Conservation (phyloP, 2,113 vertebrate species). For the Gobio gobio region DNA sequence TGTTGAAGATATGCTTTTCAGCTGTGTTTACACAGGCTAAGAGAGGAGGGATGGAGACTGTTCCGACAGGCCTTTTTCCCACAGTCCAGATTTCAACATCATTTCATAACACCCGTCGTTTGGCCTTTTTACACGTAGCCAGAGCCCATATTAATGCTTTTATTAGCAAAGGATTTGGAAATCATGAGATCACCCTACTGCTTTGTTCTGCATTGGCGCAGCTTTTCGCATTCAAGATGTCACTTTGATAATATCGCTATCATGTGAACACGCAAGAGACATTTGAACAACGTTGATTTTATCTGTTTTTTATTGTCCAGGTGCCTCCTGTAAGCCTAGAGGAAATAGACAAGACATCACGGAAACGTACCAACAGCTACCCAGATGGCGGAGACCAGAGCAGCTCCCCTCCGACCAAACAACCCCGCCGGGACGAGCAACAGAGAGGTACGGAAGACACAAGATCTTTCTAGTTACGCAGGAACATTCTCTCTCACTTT, state of each 20-base stretch:
- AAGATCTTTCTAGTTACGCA: neutral
- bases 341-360: conserved; percentile 76
- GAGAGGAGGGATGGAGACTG: conserved; percentile 55
- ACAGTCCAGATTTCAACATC: conserved; percentile 50
- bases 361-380: conserved; percentile 83
- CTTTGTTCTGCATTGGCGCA: neutral
- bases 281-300: conserved; percentile 51
- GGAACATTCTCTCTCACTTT: too few species aligned
- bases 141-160: neutral
- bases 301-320: conserved; percentile 68
- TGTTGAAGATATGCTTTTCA: conserved; percentile 39
- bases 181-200: neutral
- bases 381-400: conserved; percentile 74
- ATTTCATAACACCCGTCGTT: conserved; percentile 19
- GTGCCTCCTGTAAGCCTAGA: conserved; percentile 72
- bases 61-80: conserved; percentile 73
- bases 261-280: neutral
- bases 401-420: conserved; percentile 79
- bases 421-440: conserved; percentile 81
- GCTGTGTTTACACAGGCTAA: conserved; percentile 55
- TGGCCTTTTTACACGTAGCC: neutral
- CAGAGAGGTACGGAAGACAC: conserved; percentile 82
- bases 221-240: neutral
- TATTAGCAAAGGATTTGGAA: neutral
- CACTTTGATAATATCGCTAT: conserved; percentile 2